Percentiles rank a stretch among this genome's conserved stretches.
Evolutionary conservation across 2,888 invertebrate genomes (phyloP).

Genomic region (Esperia sulphurella): DNA sequence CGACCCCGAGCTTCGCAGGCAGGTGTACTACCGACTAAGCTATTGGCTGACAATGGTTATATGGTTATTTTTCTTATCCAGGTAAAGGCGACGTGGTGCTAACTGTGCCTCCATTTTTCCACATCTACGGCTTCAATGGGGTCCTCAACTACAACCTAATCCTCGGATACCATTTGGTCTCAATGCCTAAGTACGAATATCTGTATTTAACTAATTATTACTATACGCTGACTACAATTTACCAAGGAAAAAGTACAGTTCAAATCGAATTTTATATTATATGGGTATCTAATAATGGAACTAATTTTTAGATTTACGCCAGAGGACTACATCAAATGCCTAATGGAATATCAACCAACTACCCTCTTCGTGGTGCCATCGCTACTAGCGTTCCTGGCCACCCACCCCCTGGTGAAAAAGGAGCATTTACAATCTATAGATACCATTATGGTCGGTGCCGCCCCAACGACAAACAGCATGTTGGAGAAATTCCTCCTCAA

Average conservation of each 20-base stretch:
- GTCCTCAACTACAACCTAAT: slow-evolving; percentile 81
- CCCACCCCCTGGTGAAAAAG: slow-evolving; percentile 83
- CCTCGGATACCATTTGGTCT: slow-evolving; percentile 81
- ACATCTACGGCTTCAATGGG: slow-evolving; percentile 87
- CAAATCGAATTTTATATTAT: too few relatives aligned
- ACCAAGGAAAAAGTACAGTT: too few relatives aligned
- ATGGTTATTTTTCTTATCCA: slow-evolving; percentile 20
- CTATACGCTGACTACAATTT: too few relatives aligned
- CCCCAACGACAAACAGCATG: slow-evolving; percentile 83
- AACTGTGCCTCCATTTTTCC: slow-evolving; percentile 87
- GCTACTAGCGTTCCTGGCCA: slow-evolving; percentile 85
- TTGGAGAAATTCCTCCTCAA: slow-evolving; percentile 82
- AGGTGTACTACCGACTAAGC: too few relatives aligned
- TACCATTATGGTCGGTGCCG: slow-evolving; percentile 85
- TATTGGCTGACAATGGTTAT: neutral
- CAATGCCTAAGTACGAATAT: slow-evolving; percentile 78
- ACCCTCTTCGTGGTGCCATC: slow-evolving; percentile 88
- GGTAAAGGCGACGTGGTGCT: slow-evolving; percentile 76
- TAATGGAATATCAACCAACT: slow-evolving; percentile 80
- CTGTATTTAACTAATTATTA: too few relatives aligned
- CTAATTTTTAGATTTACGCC: slow-evolving; percentile 81
- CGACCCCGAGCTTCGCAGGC: too few relatives aligned
- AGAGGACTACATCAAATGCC: slow-evolving; percentile 83
- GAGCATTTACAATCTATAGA: slow-evolving; percentile 83
- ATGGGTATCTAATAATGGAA: too few relatives aligned